Conservation (phyloP, 2,113 vertebrate genomes). For the Hypanus sabinus region DNA sequence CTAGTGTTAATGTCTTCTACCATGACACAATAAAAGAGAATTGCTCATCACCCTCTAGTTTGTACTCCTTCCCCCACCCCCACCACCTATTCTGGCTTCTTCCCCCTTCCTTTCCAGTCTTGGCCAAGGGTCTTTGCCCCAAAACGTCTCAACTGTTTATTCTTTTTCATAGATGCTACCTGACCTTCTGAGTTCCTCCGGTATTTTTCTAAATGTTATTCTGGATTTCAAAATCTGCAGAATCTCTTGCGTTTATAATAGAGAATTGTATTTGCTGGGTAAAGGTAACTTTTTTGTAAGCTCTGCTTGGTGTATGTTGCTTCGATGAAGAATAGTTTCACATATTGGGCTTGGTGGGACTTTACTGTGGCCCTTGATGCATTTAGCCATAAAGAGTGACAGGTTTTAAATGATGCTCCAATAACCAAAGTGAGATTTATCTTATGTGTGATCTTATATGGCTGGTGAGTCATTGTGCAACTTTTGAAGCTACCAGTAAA, state of each 20-base stretch:
- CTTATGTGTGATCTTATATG: neutral
- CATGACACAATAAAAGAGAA: too few species aligned
- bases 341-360: neutral
- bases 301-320: neutral
- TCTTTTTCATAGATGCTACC: too few species aligned
- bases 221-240: too few species aligned
- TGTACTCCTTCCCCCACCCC: too few species aligned
- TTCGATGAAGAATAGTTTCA: neutral
- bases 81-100: too few species aligned
- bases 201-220: too few species aligned
- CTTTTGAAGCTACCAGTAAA: neutral
- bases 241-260: neutral
- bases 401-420: neutral
- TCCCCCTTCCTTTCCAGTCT: too few species aligned
- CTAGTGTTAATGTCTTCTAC: neutral
- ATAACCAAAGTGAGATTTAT: neutral
- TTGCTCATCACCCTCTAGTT: neutral
- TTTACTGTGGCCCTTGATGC: neutral
- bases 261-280: neutral
- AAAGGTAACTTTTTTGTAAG: too few species aligned
- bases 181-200: too few species aligned
- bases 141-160: too few species aligned
- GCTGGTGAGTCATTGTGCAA: neutral
- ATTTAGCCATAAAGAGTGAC: neutral
- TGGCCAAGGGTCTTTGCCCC: too few species aligned